A percentile compares a stretch with the other conserved stretches of the same genome.
Conservation (phyloP, 2,797 vertebrate genomes). For the Cyclura pinguis region DNA sequence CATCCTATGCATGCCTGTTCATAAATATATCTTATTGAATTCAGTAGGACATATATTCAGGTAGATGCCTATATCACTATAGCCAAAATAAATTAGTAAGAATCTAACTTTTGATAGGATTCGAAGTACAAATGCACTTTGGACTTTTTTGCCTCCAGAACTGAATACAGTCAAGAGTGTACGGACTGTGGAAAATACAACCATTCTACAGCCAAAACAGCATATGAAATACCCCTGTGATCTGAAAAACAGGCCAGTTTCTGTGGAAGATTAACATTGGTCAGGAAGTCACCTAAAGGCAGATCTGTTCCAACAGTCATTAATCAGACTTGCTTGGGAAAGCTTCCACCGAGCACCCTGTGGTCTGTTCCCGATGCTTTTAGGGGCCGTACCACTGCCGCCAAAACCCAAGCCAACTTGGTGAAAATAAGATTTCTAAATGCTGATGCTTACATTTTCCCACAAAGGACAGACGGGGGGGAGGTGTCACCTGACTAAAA, state of each 20-base stretch:
- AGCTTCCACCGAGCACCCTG: conserved; percentile 5
- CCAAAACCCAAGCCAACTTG: neutral
- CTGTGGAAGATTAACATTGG: neutral
- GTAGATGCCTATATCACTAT: neutral
- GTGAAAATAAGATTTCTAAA: neutral
- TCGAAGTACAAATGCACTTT: neutral
- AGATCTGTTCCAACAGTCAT: neutral
- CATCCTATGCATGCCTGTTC: neutral
- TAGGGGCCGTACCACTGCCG: neutral
- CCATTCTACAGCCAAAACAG: neutral
- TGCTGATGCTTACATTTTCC: neutral
- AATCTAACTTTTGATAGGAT: neutral
- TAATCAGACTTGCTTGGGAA: neutral
- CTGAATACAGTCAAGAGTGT: neutral
- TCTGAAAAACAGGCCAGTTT: neutral
- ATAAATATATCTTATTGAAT: neutral
- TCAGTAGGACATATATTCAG: neutral
- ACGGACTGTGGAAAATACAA: neutral
- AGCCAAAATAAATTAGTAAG: neutral
- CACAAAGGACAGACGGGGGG: neutral
- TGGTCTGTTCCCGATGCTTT: conserved; percentile 17
- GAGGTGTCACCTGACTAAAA: neutral
- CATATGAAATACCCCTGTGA: neutral
- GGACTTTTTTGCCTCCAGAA: neutral
- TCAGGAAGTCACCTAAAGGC: neutral